These are phyloP conservation scores for Onychomys torridus DNA, from an alignment of 2,797 vertebrate genomes.

Conservation along the genomic window DNA sequence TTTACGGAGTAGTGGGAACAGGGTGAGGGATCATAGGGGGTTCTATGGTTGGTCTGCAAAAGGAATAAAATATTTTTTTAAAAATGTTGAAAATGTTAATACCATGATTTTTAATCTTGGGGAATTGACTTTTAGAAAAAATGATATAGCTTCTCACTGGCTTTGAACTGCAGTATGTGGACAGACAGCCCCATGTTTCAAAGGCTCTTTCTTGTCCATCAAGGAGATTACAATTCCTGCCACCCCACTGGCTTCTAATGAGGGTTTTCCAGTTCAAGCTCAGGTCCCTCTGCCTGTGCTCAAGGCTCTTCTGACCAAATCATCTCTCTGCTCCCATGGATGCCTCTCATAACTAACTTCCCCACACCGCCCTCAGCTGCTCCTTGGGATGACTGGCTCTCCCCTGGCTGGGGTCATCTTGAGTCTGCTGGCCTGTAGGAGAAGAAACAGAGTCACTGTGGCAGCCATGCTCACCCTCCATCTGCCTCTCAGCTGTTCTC, in stretches of 20 bases:
- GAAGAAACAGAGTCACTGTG: neutral
- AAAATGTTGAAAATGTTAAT: neutral
- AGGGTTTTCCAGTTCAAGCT: too few species aligned
- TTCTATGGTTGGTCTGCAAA: too few species aligned
- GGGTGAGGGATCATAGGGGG: too few species aligned
- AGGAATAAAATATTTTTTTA: neutral
- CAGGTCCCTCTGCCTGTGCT: too few species aligned
- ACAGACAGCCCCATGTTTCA: too few species aligned
- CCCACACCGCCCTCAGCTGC: neutral
- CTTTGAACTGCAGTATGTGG: neutral
- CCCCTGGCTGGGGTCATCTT: neutral
- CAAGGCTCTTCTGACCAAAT: too few species aligned
- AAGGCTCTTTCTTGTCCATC: neutral
- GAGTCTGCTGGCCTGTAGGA: neutral
- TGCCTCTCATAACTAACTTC: neutral
- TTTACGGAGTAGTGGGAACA: accelerated
- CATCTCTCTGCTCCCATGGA: too few species aligned
- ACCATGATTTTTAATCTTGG: neutral
- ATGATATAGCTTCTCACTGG: neutral
- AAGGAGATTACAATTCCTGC: too few species aligned
- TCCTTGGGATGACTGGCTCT: neutral
- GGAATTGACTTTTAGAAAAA: neutral
- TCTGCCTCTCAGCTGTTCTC: neutral
- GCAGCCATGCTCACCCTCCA: neutral
- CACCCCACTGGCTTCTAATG: too few species aligned